Evolutionary conservation across 2,113 vertebrate genomes (phyloP).

Genomic region (Columba janthina): DNA sequence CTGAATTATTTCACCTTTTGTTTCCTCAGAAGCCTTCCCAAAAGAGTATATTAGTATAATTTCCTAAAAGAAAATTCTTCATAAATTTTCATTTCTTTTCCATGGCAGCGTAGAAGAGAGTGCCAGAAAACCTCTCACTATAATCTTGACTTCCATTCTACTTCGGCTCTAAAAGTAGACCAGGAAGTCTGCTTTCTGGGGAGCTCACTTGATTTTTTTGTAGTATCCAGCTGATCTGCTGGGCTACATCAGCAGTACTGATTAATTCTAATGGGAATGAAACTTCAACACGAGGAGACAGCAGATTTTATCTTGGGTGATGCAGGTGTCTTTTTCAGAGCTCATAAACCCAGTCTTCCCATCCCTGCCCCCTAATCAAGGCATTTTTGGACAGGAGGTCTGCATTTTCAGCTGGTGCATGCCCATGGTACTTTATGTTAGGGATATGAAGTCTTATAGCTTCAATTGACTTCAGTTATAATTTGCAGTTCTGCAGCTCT

Average conservation of each 20-base stretch:
- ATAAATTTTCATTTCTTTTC: background rate
- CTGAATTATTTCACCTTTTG: background rate
- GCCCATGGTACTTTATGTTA: background rate
- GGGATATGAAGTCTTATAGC: background rate
- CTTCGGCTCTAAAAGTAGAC: background rate
- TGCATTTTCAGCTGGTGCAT: background rate
- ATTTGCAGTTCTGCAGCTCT: background rate
- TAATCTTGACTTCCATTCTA: background rate
- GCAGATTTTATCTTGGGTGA: background rate
- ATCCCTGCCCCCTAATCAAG: background rate
- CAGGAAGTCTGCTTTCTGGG: background rate
- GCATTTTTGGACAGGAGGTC: background rate
- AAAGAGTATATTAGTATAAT: background rate
- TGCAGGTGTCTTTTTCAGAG: background rate
- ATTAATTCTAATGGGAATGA: background rate
- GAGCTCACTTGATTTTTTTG: background rate
- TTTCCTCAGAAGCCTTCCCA: background rate
- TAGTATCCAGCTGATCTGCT: background rate
- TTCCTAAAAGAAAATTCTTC: background rate
- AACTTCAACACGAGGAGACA: background rate
- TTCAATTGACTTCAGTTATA: background rate
- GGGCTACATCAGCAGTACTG: background rate
- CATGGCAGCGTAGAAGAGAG: background rate
- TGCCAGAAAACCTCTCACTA: background rate
- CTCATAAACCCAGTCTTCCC: background rate